Conservation (phyloP, 2,888 invertebrate genomes). For the Anorthoa munda region DNA sequence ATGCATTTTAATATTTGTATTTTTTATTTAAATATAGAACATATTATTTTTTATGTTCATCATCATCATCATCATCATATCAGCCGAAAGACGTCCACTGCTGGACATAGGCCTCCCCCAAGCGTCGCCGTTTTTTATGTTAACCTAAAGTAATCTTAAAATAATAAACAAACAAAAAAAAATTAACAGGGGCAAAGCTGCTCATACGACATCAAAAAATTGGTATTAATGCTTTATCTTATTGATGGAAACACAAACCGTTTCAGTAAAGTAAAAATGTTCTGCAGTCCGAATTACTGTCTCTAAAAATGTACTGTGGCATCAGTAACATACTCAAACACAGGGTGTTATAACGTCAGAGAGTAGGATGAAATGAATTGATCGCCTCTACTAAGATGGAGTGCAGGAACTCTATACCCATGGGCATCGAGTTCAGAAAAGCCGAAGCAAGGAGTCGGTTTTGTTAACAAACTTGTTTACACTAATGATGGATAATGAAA, state of each 20-base stretch:
- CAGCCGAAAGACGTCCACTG: no score
- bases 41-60: no score
- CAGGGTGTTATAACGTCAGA: conserved; percentile 73
- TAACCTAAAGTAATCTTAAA: no score
- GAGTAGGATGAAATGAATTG: conserved; percentile 83
- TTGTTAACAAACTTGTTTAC: conserved; percentile 81
- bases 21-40: no score
- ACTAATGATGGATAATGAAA: conserved; percentile 83
- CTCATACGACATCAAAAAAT: no score
- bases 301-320: conserved; percentile 23
- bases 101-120: no score
- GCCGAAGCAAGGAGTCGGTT: conserved; percentile 71
- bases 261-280: not conserved
- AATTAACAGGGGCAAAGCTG: no score
- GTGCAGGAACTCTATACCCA: conserved; percentile 83
- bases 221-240: no score
- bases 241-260: not conserved
- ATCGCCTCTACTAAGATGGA: conserved; percentile 81
- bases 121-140: no score
- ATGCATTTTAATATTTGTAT: no score
- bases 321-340: conserved; percentile 47
- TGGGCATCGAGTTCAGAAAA: conserved; percentile 75
- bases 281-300: not conserved
- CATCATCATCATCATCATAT: no score
- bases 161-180: no score